Percentiles rank a stretch among this genome's conserved stretches.
Conservation (phyloP, 2,113 vertebrate species). For the Ranitomeya imitator region DNA sequence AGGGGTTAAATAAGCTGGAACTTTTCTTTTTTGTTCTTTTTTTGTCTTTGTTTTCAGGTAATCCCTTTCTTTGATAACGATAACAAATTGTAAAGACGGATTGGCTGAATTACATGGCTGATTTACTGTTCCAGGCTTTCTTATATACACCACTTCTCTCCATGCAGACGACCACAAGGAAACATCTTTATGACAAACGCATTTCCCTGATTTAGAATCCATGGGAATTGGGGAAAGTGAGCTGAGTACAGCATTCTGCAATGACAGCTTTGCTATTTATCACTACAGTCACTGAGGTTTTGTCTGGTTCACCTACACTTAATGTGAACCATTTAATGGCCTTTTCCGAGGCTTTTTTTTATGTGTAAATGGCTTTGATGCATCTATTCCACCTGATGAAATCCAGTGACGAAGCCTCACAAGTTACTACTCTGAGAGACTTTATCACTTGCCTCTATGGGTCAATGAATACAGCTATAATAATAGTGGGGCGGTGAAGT, state of each 20-base stretch:
- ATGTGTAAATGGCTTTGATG: neutral
- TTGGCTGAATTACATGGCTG: constrained; percentile 22
- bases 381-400: constrained; percentile 20
- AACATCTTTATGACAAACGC: constrained; percentile 55
- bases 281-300: constrained; percentile 30
- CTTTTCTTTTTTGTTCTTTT: neutral
- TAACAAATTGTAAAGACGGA: constrained; percentile 24
- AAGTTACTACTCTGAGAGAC: neutral
- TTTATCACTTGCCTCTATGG: neutral
- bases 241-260: neutral
- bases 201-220: constrained; percentile 48
- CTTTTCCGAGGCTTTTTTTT: constrained; percentile 39
- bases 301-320: constrained; percentile 48
- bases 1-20: neutral
- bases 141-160: constrained; percentile 36
- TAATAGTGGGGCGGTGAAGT: neutral
- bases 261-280: constrained; percentile 38
- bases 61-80: constrained; percentile 4
- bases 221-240: constrained; percentile 30
- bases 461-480: neutral
- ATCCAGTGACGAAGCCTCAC: constrained; percentile 21
- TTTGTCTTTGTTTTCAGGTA: neutral
- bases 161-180: constrained; percentile 50
- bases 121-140: constrained; percentile 42
- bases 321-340: constrained; percentile 35